Evolutionary conservation across 64 coral and sea anemone genomes (phyloP).

Genomic region (Stichodactyla mertensii): DNA sequence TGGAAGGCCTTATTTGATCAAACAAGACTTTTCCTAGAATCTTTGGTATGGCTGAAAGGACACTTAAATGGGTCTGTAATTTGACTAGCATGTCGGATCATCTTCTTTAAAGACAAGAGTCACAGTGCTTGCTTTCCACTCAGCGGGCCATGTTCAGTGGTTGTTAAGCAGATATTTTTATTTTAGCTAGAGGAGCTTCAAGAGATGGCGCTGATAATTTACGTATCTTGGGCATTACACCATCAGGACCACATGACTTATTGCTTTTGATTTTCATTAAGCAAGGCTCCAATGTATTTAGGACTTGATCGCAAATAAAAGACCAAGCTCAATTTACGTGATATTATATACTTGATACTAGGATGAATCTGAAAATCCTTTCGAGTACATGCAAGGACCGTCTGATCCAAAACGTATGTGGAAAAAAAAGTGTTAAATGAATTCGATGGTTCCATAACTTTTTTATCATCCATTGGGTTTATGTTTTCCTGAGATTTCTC

Average conservation of each 20-base stretch:
- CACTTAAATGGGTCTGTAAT: constrained; percentile 44
- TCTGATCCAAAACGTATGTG: not conserved
- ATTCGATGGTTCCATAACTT: not conserved
- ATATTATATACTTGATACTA: not conserved
- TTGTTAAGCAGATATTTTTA: constrained; percentile 32
- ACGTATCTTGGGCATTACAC: constrained; percentile 24
- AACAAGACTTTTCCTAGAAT: constrained; percentile 46
- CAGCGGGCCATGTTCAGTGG: constrained; percentile 23
- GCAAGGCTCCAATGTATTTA: constrained; percentile 15
- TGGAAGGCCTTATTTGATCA: constrained; percentile 42
- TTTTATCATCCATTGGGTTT: not conserved
- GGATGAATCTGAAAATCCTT: not conserved
- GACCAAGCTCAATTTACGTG: not conserved
- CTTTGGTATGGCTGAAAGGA: constrained; percentile 37
- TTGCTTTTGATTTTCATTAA: constrained; percentile 23
- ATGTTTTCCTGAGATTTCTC: not conserved
- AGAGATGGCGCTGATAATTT: constrained; percentile 42
- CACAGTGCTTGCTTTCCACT: constrained; percentile 50
- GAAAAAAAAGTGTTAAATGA: not conserved
- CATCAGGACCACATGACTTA: constrained; percentile 62
- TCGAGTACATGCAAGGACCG: not conserved
- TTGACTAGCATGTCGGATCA: not conserved
- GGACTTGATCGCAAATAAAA: not conserved
- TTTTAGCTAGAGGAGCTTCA: constrained; percentile 22
- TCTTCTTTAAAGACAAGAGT: constrained; percentile 42